phyloP scores from a whole-genome alignment of 1,140 invertebrate genomes.

The Euura lappo region DNA sequence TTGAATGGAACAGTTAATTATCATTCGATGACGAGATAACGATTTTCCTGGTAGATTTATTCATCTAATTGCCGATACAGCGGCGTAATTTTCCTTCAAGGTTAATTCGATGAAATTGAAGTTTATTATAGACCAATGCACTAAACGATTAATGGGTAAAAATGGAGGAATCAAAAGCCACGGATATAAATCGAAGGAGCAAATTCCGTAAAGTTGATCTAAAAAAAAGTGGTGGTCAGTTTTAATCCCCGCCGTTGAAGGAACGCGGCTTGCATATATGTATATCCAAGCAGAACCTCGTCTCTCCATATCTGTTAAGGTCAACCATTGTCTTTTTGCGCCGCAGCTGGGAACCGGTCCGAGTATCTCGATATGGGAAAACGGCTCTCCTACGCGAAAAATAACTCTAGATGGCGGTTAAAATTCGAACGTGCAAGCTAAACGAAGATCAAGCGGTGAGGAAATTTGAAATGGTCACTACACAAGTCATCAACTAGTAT shows the following conservation, averaged over 20 bases:
- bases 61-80: too few relatives aligned
- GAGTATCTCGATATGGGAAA: slow-evolving; percentile 16
- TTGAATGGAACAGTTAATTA: not conserved
- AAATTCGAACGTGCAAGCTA: not conserved
- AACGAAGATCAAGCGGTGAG: not conserved
- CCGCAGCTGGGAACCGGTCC: slow-evolving; percentile 36
- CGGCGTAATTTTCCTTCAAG: too few relatives aligned
- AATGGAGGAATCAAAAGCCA: too few relatives aligned
- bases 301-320: slow-evolving; percentile 48
- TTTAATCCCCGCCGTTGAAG: not conserved
- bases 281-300: slow-evolving; percentile 31
- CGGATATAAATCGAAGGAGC: too few relatives aligned
- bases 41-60: not conserved
- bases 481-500: too few relatives aligned
- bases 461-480: too few relatives aligned
- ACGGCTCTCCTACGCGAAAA: slow-evolving; percentile 16
- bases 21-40: not conserved
- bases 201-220: not conserved
- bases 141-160: too few relatives aligned
- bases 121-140: too few relatives aligned
- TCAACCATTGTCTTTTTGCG: slow-evolving; percentile 45
- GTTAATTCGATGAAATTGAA: too few relatives aligned
- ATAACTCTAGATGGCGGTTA: slow-evolving; percentile 8
- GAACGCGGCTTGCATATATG: not conserved
- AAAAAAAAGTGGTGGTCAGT: not conserved